Evolutionary conservation across 2,888 invertebrate species (phyloP), one percentile per base, ranked within the genome.

Genomic region (Drosophila austrosaltans): DNA sequence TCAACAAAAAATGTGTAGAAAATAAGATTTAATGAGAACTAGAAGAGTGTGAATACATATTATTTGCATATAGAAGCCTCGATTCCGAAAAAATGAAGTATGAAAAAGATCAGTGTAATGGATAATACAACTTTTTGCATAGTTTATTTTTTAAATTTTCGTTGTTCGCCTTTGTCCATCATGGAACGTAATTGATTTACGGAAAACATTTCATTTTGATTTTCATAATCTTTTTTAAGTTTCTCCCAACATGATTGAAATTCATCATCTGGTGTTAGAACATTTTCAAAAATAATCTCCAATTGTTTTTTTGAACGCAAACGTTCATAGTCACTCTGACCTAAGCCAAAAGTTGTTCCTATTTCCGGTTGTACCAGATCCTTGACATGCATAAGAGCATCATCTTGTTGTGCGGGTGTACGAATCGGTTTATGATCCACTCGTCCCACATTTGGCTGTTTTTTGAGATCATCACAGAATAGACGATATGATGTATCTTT

Each of bases 401-500:
- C 64, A 2, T 68, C 77, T 3, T 25, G 1, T 10, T 60, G 8
- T 1, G 67, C 39, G 0, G 36, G 20, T 6, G 42, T 44, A 3
- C 12, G 30, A 12, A 42, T 30, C 39, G 16, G 57, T 12, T 56
- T 62, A 0, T 8, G 48, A 5, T 10, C 6, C 2, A 40, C 20
- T 3, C 40, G 16, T 3, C 40, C 69, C 30, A 71, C 66, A 3
- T 28, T 44, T 5, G 77, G 66, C 3, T 67, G 44, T 56, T 86
- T 90, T 0, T 57, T 3, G 0, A 71, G 72, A 75, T 90, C 90
- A 5, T 74, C 57, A 67, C 88, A 91, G 28, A 91, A 53, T 8
- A 77, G 28, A 0, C 89, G 79, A 72, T 91, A 91, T 12, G 90
- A 90, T 0, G 91, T 91, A 0, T 81, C 80, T 65, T 87, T 84